Conservation (phyloP, 30 jellyfish, hydroid and myxozoan genomes). For the Catostylus mosaicus region DNA sequence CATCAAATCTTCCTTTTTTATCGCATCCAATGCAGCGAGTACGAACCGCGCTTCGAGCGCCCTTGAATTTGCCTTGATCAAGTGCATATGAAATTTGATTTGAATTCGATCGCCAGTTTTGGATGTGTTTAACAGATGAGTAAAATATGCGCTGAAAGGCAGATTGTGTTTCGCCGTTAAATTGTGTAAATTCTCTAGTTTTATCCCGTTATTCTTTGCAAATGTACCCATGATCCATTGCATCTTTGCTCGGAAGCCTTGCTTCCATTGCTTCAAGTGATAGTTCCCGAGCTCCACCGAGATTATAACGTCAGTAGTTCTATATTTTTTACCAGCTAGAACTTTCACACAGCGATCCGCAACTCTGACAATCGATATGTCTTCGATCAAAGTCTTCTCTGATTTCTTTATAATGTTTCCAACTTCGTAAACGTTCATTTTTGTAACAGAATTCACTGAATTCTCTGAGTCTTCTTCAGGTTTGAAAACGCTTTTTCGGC, state of each 20-base stretch:
- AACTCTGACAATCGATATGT: slow-evolving; percentile 41
- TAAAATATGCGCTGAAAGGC: slow-evolving; percentile 75
- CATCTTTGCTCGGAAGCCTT: slow-evolving; percentile 53
- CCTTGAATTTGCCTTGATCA: slow-evolving; percentile 63
- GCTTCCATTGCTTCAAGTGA: slow-evolving; percentile 35
- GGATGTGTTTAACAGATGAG: slow-evolving; percentile 54
- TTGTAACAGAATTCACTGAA: slow-evolving; percentile 48
- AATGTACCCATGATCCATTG: slow-evolving; percentile 72
- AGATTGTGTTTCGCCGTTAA: slow-evolving; percentile 46
- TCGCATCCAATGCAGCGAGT: slow-evolving; percentile 52
- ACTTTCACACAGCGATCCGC: slow-evolving; percentile 71
- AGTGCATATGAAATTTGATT: slow-evolving; percentile 69
- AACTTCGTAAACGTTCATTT: slow-evolving; percentile 54
- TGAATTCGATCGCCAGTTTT: slow-evolving; percentile 14
- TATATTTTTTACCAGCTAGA: slow-evolving; percentile 64
- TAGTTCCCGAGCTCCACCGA: slow-evolving; percentile 24
- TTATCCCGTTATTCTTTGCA: slow-evolving; percentile 61
- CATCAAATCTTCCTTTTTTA: slow-evolving; percentile 22
- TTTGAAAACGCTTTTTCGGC: slow-evolving; percentile 46
- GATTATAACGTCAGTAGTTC: slow-evolving; percentile 42
- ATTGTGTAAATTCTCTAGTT: slow-evolving; percentile 53
- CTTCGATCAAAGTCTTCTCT: slow-evolving; percentile 39
- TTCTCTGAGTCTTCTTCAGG: slow-evolving; percentile 27
- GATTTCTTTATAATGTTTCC: slow-evolving; percentile 58
- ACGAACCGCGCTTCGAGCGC: slow-evolving; percentile 76